Base-by-base conservation (phyloP, 2,888 invertebrate genomes). In the Lasioglossum figueresi region DNA sequence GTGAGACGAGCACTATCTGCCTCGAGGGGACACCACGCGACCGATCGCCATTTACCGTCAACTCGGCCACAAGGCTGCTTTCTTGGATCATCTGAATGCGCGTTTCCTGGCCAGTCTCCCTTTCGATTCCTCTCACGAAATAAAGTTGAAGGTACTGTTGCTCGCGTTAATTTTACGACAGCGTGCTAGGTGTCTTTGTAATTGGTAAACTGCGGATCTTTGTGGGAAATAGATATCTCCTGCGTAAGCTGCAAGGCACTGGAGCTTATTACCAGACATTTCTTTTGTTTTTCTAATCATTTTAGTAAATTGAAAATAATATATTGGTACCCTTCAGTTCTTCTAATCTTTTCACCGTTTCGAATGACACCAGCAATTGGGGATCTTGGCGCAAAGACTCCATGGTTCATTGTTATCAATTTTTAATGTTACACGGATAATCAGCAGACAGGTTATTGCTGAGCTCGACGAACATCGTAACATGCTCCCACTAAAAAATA, bases 1-100 rank as follows among this genome's bases (percentile, higher is more conserved):
- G 93, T 91, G 82, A 90, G 87, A 89, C 82, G 84, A 19, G 66
- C 31, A 34, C 31, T 19, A 19, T 6, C 66, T 84, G 90, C 89
- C 91, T 86, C 87, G 76, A 81, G 84, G 90, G 79, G 79, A 80
- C 83, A 79, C 52, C 75, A 37, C 63, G 66, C 63, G 72, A 63
- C 76, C 48, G 79, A 63, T 74, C 85, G 78, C 66, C 43, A 43
- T 59, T n/a, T 19, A 75, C 45, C 6, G 78, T 82, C 68, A 63
- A 56, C 73, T 63, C 63, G 37, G 27, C 70, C 45, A 52, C 66
- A 66, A 66, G 66, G 66, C 34, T 66, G 34, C 34, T 66, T 66
- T 66, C 66, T 34, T 66, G 66, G 31, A 66, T 3, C 31, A 31
- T 66, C 16, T 19, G 63, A 16, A 27, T 16, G 37, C 27, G 31